Base-by-base conservation (phyloP, 2,113 vertebrate species). In the Pedetes capensis region DNA sequence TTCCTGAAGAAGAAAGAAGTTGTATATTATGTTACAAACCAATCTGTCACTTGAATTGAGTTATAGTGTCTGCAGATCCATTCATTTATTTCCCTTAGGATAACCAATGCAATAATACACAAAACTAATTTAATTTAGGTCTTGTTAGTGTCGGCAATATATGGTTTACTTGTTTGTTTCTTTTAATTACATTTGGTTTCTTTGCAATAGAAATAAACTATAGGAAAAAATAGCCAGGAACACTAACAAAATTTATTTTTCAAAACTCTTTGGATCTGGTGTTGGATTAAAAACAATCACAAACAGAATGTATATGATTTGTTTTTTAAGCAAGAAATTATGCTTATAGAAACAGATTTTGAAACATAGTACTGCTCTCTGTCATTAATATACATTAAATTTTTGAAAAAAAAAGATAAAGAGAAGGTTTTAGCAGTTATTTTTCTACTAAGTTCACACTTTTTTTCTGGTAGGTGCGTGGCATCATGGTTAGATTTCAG, bases 151-250 rank as follows among this genome's bases (percentile, higher is more conserved):
- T 85, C 78, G 78, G 39, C 23, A 78, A 71, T 80, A 80, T 25
- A 84, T 7, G 4, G 71, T 57, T 95, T 83, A 57, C 57, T 74
- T 81, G 68, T 47, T 93, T 91, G 25, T 53, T 76, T 87, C 57
- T 94, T 91, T 94, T 90, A 66, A 94, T 87, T 92, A 92, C 17
- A 76, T 91, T 81, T 88, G 47, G 39, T 55, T 85, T 89, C n/a
- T 93, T 69, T 76, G 49, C 29, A 81, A 88, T 44, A 89, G 18
- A 95, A 87, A 66, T 42, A 88, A 47, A 57, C 18, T 55, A 37
- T 37, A 86, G 63, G 55, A 68, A 53, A 89, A 93, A 92, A 57
- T 34, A 34, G 87, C 27, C 25, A 17, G 25, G 74, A 88, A 83
- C 29, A 42, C 16, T 82, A 91, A 90, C 5, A 87, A 59, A 92